Percentiles rank a stretch among this genome's conserved stretches.
Evolutionary conservation across 1,140 invertebrate species (phyloP).

Genomic region (Drosophila melanica): DNA sequence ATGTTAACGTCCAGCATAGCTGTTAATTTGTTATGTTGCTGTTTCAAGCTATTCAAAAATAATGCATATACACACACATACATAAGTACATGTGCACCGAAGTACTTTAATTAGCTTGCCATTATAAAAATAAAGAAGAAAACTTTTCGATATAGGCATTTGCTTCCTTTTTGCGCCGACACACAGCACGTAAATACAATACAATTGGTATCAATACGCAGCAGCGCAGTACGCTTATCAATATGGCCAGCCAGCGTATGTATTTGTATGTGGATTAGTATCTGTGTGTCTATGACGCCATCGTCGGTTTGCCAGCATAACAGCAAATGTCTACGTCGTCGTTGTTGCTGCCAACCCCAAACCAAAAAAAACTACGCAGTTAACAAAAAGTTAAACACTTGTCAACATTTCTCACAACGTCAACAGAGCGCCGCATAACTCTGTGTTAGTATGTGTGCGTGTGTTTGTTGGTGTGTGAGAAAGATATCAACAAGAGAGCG

Average conservation of each 20-base stretch:
- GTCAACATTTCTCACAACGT: constrained; percentile 66
- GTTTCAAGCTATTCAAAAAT: constrained; percentile 2
- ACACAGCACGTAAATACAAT: constrained; percentile 9
- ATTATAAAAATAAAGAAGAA: not conserved
- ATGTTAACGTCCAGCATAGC: constrained; percentile 22
- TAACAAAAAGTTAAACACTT: constrained; percentile 61
- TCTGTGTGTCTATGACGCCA: constrained; percentile 67
- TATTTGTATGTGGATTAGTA: not conserved
- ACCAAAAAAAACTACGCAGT: constrained; percentile 76
- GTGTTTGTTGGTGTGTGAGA: constrained; percentile 8
- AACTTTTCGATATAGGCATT: not conserved
- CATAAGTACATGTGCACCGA: too few species aligned
- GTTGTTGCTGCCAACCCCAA: constrained; percentile 40
- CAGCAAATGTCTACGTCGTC: constrained; percentile 39
- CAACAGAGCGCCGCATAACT: constrained; percentile 68
- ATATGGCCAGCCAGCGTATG: not conserved
- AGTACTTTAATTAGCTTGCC: constrained; percentile 12
- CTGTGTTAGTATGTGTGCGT: constrained; percentile 24
- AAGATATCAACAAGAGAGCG: constrained; percentile 56
- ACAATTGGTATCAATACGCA: constrained; percentile 37
- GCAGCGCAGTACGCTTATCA: constrained; percentile 33
- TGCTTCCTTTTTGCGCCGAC: not conserved
- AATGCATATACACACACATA: not conserved
- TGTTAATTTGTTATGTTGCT: constrained; percentile 23
- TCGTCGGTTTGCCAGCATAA: constrained; percentile 57